Conservation (phyloP, 2,113 vertebrate species). For the Lates calcarifer region DNA sequence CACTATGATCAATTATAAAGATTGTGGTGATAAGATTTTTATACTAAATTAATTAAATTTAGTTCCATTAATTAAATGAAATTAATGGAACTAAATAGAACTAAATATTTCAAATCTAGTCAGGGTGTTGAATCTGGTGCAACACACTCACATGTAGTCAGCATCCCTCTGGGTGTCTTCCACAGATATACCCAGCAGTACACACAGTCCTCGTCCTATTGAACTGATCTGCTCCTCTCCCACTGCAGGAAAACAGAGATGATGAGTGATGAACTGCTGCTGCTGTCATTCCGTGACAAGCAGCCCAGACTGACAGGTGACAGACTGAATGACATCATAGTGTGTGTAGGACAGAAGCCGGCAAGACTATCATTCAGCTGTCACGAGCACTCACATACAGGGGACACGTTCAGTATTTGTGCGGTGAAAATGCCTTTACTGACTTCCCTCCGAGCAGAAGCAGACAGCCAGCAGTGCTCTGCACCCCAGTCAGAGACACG, state of each 20-base stretch:
- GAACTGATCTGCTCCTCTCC: constrained; percentile 93
- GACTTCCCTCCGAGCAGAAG: background rate
- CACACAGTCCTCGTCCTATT: constrained; percentile 94
- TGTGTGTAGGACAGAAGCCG: background rate
- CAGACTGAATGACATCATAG: background rate
- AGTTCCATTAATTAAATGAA: too few relatives aligned
- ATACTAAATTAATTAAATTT: too few relatives aligned
- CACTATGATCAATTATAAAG: too few relatives aligned
- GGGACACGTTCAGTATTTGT: background rate
- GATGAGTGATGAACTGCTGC: background rate
- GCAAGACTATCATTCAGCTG: background rate
- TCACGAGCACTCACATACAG: background rate
- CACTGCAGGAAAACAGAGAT: constrained; percentile 81
- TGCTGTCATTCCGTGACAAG: background rate
- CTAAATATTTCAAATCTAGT: background rate
- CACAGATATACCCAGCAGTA: constrained; percentile 93
- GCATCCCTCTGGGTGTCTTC: constrained; percentile 94
- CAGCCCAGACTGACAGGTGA: background rate
- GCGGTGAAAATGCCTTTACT: background rate
- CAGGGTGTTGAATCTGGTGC: background rate
- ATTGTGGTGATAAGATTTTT: too few relatives aligned
- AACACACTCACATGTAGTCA: constrained; percentile 94
- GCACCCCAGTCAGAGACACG: background rate
- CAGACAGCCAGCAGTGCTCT: background rate
- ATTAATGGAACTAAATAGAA: too few relatives aligned